Evolutionary conservation across 2,113 vertebrate genomes (phyloP), one percentile per base, ranked within the genome.

Genomic region (Colinus virginianus): DNA sequence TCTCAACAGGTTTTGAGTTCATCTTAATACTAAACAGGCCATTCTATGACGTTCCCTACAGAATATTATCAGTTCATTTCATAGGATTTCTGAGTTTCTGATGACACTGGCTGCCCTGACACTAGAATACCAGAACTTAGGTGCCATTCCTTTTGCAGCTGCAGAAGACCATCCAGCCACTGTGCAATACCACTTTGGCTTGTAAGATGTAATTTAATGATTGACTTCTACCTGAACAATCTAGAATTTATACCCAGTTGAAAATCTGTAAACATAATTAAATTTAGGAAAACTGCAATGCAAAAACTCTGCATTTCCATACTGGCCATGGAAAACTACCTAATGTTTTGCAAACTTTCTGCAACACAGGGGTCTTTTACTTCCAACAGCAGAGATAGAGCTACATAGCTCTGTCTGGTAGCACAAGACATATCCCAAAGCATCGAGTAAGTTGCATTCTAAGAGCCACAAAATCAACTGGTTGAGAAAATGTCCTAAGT

Each of bases 1-100:
- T 67, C 90, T 93, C 92, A 87, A 81, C 82, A 90, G 66, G 82
- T 51, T 94, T 85, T 72, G 63, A 48, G 40, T 90, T 87, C 26
- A 70, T 84, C 72, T 69, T 36, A 85, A 90, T 84, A 40, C 13
- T 40, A 12, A 40, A 40, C 40, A 40, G 40, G 11, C 40, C 40
- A 40, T 93, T 87, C 71, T 64, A 71, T 68, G 1, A 76, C 66
- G 55, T 92, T 94, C 87, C 71, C 58, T 25, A n/a, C 75, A 77
- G 66, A 91, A 87, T 45, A 56, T 40, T 26, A 13, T 79, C 62
- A 56, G 59, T 87, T 78, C 87, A 79, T n/a, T 69, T 74, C 49
- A 49, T 51, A 8, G 36, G 23, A 77, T 93, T 66, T 77, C 26
- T 40, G 59, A 82, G 36, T 20, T 51, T 90, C 76, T 90, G 59